phyloP scores from a whole-genome alignment of 2,797 vertebrate genomes.

The Anabacerthia variegaticeps region DNA sequence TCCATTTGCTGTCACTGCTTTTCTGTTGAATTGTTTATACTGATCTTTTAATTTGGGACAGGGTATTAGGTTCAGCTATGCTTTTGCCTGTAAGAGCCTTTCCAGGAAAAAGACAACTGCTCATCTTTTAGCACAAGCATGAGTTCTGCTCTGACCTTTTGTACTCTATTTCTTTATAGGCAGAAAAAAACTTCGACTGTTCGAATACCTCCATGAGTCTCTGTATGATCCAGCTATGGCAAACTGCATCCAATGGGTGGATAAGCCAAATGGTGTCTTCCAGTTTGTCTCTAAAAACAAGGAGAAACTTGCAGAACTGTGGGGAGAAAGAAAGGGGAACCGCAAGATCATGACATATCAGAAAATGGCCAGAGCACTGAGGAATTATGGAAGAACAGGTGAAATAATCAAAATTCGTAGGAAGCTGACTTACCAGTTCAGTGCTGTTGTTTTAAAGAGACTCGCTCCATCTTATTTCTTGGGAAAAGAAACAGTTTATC shows the following conservation, averaged over 20 bases:
- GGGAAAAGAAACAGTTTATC: slow-evolving; percentile 71
- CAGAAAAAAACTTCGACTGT: slow-evolving; percentile 93
- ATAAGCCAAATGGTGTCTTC: slow-evolving; percentile 89
- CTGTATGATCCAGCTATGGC: slow-evolving; percentile 89
- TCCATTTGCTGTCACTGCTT: background rate
- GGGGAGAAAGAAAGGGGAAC: slow-evolving; percentile 97
- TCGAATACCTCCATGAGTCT: slow-evolving; percentile 92
- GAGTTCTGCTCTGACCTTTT: background rate
- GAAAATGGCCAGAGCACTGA: slow-evolving; percentile 98
- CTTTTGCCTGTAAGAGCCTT: background rate
- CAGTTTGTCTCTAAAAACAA: slow-evolving; percentile 99
- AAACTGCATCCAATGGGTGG: slow-evolving; percentile 97
- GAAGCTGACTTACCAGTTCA: slow-evolving; percentile 97
- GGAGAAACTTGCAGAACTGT: slow-evolving; percentile 94
- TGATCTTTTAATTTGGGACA: background rate
- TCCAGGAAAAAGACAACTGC: background rate
- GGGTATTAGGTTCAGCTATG: background rate
- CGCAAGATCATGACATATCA: slow-evolving; percentile 99
- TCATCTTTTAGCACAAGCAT: background rate
- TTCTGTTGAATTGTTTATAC: background rate
- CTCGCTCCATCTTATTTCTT: slow-evolving; percentile 77
- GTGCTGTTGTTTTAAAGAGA: slow-evolving; percentile 88
- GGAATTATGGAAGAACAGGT: slow-evolving; percentile 96
- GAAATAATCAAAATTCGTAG: slow-evolving; percentile 95
- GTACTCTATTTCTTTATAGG: slow-evolving; percentile 72